Evolutionary conservation across 2,113 vertebrate species (phyloP).

Genomic region (Fregetta grallaria): DNA sequence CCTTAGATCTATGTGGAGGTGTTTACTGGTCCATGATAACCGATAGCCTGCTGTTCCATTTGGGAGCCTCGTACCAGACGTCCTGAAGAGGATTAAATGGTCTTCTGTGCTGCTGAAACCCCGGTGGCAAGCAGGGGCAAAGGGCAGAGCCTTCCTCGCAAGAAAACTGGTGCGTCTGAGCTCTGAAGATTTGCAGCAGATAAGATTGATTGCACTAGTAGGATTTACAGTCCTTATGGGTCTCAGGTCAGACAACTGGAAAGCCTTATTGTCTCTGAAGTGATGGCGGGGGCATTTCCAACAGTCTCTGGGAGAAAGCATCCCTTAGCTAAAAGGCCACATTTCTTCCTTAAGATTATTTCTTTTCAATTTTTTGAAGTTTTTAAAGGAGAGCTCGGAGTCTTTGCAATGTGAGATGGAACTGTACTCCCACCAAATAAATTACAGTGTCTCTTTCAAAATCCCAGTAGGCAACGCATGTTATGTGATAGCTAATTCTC

Average conservation of each 20-base stretch:
- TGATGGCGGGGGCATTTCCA: background rate
- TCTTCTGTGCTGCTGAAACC: background rate
- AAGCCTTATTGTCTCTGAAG: slow-evolving; percentile 1
- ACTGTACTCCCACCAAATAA: slow-evolving; percentile 11
- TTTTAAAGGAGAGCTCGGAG: background rate
- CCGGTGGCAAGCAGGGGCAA: background rate
- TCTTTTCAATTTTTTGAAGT: background rate
- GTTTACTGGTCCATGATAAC: background rate
- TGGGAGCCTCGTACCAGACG: background rate
- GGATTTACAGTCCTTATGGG: slow-evolving; percentile 6
- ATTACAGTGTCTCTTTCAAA: slow-evolving; percentile 2
- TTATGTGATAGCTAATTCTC: slow-evolving; percentile 5
- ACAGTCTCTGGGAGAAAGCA: background rate
- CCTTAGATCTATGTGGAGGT: background rate
- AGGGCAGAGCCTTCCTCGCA: background rate
- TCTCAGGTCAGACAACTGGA: slow-evolving; percentile 18
- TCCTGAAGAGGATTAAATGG: background rate
- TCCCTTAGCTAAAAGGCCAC: background rate
- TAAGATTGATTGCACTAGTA: background rate
- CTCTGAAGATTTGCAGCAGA: background rate
- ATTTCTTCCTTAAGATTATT: background rate
- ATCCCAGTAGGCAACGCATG: rapidly evolving
- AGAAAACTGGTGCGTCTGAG: background rate
- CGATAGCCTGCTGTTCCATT: background rate
- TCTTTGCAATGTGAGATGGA: background rate